phyloP scores from a whole-genome alignment of 2,113 vertebrate species.

The Felis chaus region DNA sequence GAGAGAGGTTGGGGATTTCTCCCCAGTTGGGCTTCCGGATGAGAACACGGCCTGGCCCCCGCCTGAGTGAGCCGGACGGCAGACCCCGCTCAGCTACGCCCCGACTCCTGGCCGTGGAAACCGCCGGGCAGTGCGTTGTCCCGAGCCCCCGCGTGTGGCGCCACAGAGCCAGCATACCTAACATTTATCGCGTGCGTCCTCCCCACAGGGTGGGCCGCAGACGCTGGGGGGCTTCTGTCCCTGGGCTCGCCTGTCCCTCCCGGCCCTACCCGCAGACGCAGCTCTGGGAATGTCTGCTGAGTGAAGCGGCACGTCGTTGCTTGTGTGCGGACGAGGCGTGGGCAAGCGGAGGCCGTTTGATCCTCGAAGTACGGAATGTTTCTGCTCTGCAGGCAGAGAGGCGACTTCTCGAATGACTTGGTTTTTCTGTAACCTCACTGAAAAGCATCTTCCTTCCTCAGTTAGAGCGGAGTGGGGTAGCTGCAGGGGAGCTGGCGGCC shows the following conservation, averaged over 20 bases:
- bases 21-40: not conserved
- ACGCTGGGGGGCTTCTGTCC: not conserved
- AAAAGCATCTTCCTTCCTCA: not conserved
- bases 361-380: not conserved
- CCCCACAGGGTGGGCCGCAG: accelerated
- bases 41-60: accelerated
- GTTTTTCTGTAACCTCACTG: not conserved
- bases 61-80: not conserved
- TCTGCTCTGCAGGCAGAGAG: not conserved
- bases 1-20: not conserved
- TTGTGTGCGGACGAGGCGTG: not conserved
- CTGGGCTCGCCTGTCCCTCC: not conserved
- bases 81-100: too few species aligned
- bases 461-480: not conserved
- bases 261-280: accelerated
- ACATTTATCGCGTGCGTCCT: too few species aligned
- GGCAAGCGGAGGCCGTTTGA: not conserved
- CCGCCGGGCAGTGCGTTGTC: accelerated
- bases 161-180: not conserved
- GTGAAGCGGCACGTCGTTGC: too few species aligned
- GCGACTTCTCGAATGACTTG: too few species aligned
- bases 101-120: not conserved
- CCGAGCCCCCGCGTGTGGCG: accelerated
- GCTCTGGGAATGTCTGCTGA: not conserved
- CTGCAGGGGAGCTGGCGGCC: not conserved